Conservation (phyloP, 64 coral and sea anemone species). For the Orbicella faveolata region DNA sequence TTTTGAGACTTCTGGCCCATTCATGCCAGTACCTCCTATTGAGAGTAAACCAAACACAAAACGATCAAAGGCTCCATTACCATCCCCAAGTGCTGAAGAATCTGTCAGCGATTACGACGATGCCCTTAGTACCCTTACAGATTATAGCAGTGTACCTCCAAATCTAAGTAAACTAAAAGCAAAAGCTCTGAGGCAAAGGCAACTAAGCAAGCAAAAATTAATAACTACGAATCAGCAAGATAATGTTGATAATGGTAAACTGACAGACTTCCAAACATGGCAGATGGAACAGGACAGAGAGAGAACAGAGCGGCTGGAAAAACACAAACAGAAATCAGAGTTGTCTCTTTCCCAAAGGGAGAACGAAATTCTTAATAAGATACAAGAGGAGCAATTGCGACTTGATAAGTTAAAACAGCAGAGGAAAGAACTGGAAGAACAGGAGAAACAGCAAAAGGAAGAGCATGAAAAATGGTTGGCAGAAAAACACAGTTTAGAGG, state of each 20-base stretch:
- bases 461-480: constrained; percentile 31
- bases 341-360: constrained; percentile 64
- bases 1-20: background rate
- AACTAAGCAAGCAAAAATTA: constrained; percentile 63
- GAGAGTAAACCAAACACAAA: constrained; percentile 38
- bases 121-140: constrained; percentile 9
- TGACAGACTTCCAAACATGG: constrained; percentile 58
- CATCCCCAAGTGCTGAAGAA: background rate
- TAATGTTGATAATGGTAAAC: background rate
- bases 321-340: constrained; percentile 50
- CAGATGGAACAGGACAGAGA: constrained; percentile 77
- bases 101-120: constrained; percentile 10
- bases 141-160: constrained; percentile 42
- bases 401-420: constrained; percentile 71
- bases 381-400: constrained; percentile 71
- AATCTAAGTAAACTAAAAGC: constrained; percentile 79
- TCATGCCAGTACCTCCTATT: constrained; percentile 34
- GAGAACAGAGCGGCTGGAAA: constrained; percentile 56
- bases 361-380: constrained; percentile 74
- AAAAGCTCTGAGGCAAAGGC: constrained; percentile 65
- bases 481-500: constrained; percentile 11
- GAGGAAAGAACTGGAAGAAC: constrained; percentile 69
- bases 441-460: constrained; percentile 57
- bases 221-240: constrained; percentile 11
- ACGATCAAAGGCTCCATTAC: background rate